Evolutionary conservation across 2,797 vertebrate genomes (phyloP), one percentile per base, ranked within the genome.

Genomic region (Pangasius sanitwongsei): DNA sequence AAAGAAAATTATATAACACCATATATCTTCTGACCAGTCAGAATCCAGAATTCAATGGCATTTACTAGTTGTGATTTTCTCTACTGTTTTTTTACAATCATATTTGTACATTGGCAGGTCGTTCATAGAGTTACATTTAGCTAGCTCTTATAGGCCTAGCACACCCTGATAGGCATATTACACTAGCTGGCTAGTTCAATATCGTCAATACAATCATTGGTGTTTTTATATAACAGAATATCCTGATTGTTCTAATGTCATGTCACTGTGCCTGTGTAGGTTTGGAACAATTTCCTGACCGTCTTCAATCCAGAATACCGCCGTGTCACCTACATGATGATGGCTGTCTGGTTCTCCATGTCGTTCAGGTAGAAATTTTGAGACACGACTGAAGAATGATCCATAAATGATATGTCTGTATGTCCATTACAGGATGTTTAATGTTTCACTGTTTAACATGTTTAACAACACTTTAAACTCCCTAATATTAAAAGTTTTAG

Each of bases 321-420:
- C 1, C 97, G 98, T n/a, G 97, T 97, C 91, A 99, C 98, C 0
- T 96, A 98, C 89, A 98, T 98, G 97, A 97, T 99, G 98, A 99
- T 99, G 98, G 98, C 98, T 0, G 98, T 99, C 23, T 99, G 98
- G 98, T 99, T 99, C 95, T 98, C 98, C 86, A 99, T 99, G 98
- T 98, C 98, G 44, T 99, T 99, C 96, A 99, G 98, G 98, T 99
- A 90, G 82, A 83, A 9, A 70, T n/a, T 59, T 20, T 69, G n/a
- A 61, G 23, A 82, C 15, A n/a, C 15, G n/a, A 50, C 23, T 61
- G 37, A 67, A 50, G 74, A 34, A 63, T 18, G 25, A 80, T 67
- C 63, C 59, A 53, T n/a, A 41, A 67, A 6, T 28, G 1, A 72
- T 44, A 2, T 44, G 50, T 67, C 25, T 34, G 48, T 65, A 82